Evolutionary conservation across 2,888 invertebrate species (phyloP), one percentile per base, ranked within the genome.

Genomic region (Gastracanthus pulcherrimus): DNA sequence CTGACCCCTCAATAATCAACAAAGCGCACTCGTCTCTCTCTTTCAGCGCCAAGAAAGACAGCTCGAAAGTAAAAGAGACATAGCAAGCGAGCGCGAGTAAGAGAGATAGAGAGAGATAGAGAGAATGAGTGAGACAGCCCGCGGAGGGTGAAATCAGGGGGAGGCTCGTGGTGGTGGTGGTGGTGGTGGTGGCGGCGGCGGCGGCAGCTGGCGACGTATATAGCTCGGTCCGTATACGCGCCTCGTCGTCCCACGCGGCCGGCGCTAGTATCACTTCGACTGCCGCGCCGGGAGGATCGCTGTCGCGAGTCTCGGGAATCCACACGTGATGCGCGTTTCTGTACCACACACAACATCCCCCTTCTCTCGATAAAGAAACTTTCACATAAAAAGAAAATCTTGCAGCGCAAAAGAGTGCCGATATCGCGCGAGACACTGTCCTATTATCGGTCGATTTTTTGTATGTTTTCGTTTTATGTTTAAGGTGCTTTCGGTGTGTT

Each of bases 211-310:
- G 41, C 38, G 66, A 16, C 45, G 67, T 16, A 11, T 45, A 26
- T 45, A 67, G n/a, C n/a, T 16, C 23, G 38, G 16, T n/a, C 4
- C 31, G 16, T 9, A 31, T 11, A 6, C n/a, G n/a, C 34, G 36
- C 62, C 58, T 7, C 11, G 48, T 13, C 29, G 23, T 16, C 51
- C 70, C 70, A 70, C 34, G 70, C 70, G 70, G 70, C 67, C 45
- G 51, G 70, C 70, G n/a, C n/a, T n/a, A 70, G 70, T 70, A 51
- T 31, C 51, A 51, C 19, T 51, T 34, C 51, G 70, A 51, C 19
- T 34, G 9, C 51, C 70, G 51, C 34, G 51, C 19, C 70, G 70
- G 70, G 70, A 70, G 31, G 29, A 34, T 48, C 51, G 51, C 19
- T 34, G 11, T n/a, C 70, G 51, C 51, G 51, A 31, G 7, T 48